Evolutionary conservation across 2,113 vertebrate genomes (phyloP), one percentile per base, ranked within the genome.

Genomic region (Drymodes brunneopygia): DNA sequence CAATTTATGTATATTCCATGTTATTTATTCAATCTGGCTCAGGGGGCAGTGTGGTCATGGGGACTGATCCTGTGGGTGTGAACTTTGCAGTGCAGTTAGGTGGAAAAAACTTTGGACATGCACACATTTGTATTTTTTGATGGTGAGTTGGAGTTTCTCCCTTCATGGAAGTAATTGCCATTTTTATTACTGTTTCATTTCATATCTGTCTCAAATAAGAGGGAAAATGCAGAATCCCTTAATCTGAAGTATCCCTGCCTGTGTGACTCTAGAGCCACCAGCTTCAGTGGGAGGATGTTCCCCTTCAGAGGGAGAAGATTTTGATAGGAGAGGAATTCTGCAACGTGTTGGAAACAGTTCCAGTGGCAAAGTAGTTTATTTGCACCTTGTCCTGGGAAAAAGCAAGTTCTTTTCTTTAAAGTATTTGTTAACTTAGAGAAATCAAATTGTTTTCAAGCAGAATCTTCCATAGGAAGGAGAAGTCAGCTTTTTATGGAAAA

Each of bases 321-420:
- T 29, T 45, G 66, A 3, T 19, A 1, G 2, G 10, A 27, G 47
- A 53, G 17, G 24, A 79, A 40, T 33, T 58, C n/a, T 48, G 38
- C 15, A 4, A 6, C 1, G 0, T 4, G 6, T 3, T 38, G 27
- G 36, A 13, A 60, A 40, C 17, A 10, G 38, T 7, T 74, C 35
- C 35, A 21, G 16, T 15, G 5, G 19, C 13, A 79, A 54, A 51
- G 15, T 50, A n/a, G 48, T 67, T 58, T 6, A 7, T 80, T 80
- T 83, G 3, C 4, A 6, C 50, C 25, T 60, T 21, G n/a, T 57
- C 53, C 48, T 40, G 36, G 8, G 27, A 28, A 21, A 47, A 58
- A 35, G 2, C 12, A 51, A 56, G 17, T 62, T 84, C 5, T 79
- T 53, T 19, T 50, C 38, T 19, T 45, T 15, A 47, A 84, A 83